Evolutionary conservation across 2,113 vertebrate species (phyloP), one percentile per base, ranked within the genome.

Genomic region (Sebastes schlegelii): DNA sequence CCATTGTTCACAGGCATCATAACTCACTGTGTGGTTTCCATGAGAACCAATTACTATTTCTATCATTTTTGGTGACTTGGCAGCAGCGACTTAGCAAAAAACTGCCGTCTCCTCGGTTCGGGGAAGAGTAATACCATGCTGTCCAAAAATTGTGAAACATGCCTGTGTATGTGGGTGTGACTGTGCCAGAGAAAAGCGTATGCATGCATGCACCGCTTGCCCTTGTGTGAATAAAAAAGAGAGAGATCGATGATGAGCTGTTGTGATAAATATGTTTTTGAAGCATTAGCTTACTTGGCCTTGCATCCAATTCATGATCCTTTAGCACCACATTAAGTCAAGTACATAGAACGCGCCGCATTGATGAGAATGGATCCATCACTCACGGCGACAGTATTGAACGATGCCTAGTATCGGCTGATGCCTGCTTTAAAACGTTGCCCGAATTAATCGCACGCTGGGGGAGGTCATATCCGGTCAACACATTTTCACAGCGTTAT

Each of bases 41-140:
- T 92, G 83, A 82, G 49, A 87, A 89, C 89, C 66, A 73, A 76
- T 86, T 80, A 81, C 85, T 87, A 79, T 71, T 92, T 84, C 79
- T 79, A 66, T 87, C 42, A 84, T 86, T 89, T 34, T 88, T 66
- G 19, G 67, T 82, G 83, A 90, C 77, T 88, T 88, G 76, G 79
- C 89, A 66, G 68, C 54, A 80, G 55, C 26, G 26, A 77, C 66
- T 77, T 74, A 62, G 64, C 23, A 77, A 80, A 89, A 70, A 34
- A 67, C 16, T 74, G 78, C 42, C 9, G 26, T 52, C 54, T 75
- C 74, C n/a, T 67, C 48, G 21, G 43, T 72, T 74, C 40, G n/a
- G 5, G 73, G 61, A 83, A 65, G 40, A 86, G 75, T 61, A 73
- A 82, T 76, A 84, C 68, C 43, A 66, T 19, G 9, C n/a, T 23